Conservation (phyloP, 1,140 invertebrate genomes). For the Schlechtendalia chinensis region DNA sequence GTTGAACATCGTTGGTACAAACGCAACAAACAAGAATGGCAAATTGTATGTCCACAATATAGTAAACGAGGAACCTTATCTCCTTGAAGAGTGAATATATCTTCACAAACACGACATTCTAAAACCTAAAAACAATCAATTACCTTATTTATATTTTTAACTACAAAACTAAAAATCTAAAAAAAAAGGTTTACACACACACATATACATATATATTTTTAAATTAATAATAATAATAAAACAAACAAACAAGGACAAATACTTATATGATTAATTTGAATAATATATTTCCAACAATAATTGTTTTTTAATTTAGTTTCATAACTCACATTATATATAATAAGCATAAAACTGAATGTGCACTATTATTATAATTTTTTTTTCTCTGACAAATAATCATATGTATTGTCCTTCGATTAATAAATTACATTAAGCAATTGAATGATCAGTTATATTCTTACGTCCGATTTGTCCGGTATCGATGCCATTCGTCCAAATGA, state of each 20-base stretch:
- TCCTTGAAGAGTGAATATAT: slow-evolving; percentile 64
- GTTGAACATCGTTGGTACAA: slow-evolving; percentile 58
- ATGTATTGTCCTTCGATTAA: background rate
- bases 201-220: background rate
- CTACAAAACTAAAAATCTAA: too few species aligned
- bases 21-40: slow-evolving; percentile 63
- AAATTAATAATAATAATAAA: background rate
- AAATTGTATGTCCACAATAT: slow-evolving; percentile 66
- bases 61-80: slow-evolving; percentile 64
- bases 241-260: background rate
- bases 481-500: slow-evolving; percentile 19
- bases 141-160: background rate
- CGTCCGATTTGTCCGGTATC: slow-evolving; percentile 17
- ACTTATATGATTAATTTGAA: too few species aligned
- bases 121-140: slow-evolving; percentile 12
- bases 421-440: background rate
- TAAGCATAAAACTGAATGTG: background rate
- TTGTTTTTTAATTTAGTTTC: too few species aligned
- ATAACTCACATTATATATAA: background rate
- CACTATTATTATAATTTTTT: background rate
- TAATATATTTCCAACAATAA: too few species aligned
- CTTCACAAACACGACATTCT: slow-evolving; percentile 66
- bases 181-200: background rate
- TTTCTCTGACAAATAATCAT: background rate
- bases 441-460: background rate